These are phyloP conservation scores for Pangasius djambal DNA, from an alignment of 2,797 vertebrate genomes.

Conservation along the genomic window DNA sequence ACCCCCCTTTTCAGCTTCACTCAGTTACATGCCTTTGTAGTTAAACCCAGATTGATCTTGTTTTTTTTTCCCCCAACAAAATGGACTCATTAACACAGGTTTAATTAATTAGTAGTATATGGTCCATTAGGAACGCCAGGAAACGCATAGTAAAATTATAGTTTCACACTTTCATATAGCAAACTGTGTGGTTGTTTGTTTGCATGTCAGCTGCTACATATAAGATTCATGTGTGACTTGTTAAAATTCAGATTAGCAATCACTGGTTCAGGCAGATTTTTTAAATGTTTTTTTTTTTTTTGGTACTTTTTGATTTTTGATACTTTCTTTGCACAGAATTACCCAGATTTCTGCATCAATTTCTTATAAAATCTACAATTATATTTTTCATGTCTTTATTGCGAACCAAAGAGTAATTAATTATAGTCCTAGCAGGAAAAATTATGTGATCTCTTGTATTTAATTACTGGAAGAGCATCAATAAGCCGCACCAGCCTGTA, in stretches of 20 bases:
- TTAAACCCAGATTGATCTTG: constrained; percentile 13
- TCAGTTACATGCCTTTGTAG: constrained; percentile 16
- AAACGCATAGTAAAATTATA: background rate
- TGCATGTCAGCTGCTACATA: background rate
- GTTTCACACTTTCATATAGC: background rate
- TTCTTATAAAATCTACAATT: background rate
- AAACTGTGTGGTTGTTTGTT: background rate
- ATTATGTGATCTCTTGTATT: too few species aligned
- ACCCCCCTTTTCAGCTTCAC: constrained; percentile 11
- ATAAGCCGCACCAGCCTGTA: background rate
- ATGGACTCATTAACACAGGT: background rate
- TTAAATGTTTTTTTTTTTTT: background rate
- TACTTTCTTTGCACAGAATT: background rate
- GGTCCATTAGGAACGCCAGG: background rate
- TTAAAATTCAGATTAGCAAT: background rate
- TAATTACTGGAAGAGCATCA: background rate
- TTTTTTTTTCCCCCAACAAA: background rate
- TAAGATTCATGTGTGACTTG: background rate
- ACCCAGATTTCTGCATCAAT: background rate
- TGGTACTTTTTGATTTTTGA: background rate
- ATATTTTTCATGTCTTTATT: background rate
- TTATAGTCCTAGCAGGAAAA: background rate
- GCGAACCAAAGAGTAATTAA: background rate
- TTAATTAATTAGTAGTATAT: background rate
- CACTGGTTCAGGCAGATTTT: background rate